Base-by-base conservation (phyloP, 2,113 vertebrate species). In the Rallus limicola region DNA sequence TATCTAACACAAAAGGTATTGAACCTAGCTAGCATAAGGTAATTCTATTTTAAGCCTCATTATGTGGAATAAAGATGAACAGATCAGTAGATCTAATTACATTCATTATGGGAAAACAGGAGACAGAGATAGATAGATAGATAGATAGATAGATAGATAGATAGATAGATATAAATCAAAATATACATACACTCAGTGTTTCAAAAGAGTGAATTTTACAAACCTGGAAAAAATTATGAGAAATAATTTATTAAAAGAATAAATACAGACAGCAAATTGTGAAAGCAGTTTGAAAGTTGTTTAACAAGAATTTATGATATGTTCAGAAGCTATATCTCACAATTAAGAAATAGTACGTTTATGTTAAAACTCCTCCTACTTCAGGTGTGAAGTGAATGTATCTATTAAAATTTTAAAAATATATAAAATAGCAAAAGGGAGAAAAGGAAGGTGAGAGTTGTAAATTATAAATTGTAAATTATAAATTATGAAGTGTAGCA, bases 31-130 rank as follows among this genome's bases (percentile, higher is more conserved):
- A 90, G 19, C 68, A 80, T 70, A 76, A 91, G 58, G 67, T 80
- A 86, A 91, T 92, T 90, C 59, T 94, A 68, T 85, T 94, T 76
- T 87, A 91, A 83, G 75, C 36, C 58, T 91, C 74, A 80, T 79
- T 91, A 84, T 6, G 0, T 59, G 82, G 70, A 83, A 93, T 91
- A 55, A 95, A 95, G 59, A 72, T 74, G 58, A 95, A 82, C 17
- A 89, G 75, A 92, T 82, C 78, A 67, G 67, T 80, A 68, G n/a
- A 82, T 88, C 44, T 94, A 74, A 96, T 95, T 93, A 74, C 34
- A 82, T 90, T 90, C 53, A 77, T 95, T 90, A 79, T 38, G 11
- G 23, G n/a, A 71, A 95, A 94, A 87, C 48, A 76, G 53, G 64
- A 31, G 36, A 85, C 42, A 72, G 53, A 82, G 53, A 82, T 34